Conservation (phyloP, 1,140 invertebrate genomes). For the Psilanteris sp. region DNA sequence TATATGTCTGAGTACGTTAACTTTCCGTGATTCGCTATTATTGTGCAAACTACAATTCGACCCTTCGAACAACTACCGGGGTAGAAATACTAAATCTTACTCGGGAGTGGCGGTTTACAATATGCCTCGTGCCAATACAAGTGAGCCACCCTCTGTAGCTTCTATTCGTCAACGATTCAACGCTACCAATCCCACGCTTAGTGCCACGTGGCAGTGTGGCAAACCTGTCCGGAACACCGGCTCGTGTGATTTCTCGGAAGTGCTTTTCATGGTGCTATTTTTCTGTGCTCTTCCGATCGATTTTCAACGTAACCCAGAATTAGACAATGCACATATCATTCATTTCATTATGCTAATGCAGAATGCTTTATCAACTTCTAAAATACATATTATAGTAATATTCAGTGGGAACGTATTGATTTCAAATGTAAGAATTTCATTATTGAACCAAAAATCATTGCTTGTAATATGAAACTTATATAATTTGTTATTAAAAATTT, state of each 20-base stretch:
- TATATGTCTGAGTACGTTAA: slow-evolving; percentile 25
- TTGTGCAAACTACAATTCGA: slow-evolving; percentile 40
- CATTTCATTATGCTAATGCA: no score
- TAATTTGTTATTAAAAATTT: no score
- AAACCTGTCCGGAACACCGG: slow-evolving; percentile 71
- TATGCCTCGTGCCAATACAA: slow-evolving; percentile 76
- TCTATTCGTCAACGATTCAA: slow-evolving; percentile 63
- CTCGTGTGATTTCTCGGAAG: slow-evolving; percentile 72
- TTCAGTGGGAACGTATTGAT: no score
- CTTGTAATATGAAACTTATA: no score
- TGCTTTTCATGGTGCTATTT: slow-evolving; percentile 47
- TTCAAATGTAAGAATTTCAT: no score
- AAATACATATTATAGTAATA: no score
- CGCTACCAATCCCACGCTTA: slow-evolving; percentile 73
- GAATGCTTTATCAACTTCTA: no score
- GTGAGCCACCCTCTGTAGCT: slow-evolving; percentile 58
- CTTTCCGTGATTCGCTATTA: slow-evolving; percentile 35
- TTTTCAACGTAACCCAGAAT: no score
- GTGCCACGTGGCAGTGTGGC: slow-evolving; percentile 69
- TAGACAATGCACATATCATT: no score
- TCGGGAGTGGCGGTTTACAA: slow-evolving; percentile 63
- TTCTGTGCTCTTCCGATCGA: slow-evolving; percentile 3
- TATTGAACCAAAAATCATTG: no score
- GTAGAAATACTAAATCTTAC: slow-evolving; percentile 63
- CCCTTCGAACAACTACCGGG: slow-evolving; percentile 53